These are phyloP conservation scores for Elmis aenea DNA, from an alignment of 2,888 invertebrate genomes.

Conservation along the genomic window DNA sequence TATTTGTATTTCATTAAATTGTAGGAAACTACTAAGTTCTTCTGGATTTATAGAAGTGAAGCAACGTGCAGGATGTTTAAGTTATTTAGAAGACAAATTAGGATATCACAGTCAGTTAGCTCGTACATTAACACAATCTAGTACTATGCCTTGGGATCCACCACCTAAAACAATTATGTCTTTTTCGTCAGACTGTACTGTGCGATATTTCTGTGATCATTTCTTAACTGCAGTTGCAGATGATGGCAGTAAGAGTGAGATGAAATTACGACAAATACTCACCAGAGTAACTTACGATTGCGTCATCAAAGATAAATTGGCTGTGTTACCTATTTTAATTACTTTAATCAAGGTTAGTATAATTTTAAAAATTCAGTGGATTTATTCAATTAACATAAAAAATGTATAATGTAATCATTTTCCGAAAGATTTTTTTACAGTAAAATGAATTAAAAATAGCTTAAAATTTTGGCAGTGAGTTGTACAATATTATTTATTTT, in stretches of 20 bases:
- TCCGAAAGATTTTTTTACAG: constrained; percentile 19
- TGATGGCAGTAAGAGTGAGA: constrained; percentile 46
- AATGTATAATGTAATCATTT: constrained; percentile 9
- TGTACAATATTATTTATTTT: too few relatives aligned
- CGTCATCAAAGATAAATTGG: constrained; percentile 72
- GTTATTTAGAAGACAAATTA: constrained; percentile 79
- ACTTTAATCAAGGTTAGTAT: constrained; percentile 59
- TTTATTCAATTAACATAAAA: constrained; percentile 1
- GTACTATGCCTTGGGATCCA: constrained; percentile 63
- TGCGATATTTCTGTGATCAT: constrained; percentile 65
- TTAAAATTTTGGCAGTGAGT: too few relatives aligned
- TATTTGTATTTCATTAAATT: too few relatives aligned
- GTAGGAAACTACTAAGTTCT: constrained; percentile 60
- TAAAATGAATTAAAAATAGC: constrained; percentile 15
- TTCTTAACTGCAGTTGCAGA: constrained; percentile 48
- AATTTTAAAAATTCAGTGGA: background rate
- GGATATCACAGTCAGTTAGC: constrained; percentile 75
- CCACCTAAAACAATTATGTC: constrained; percentile 63
- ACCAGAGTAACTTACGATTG: constrained; percentile 73
- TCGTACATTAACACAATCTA: constrained; percentile 72
- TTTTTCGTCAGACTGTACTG: constrained; percentile 68
- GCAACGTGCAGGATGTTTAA: constrained; percentile 82
- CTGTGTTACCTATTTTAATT: constrained; percentile 68
- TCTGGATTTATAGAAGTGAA: constrained; percentile 77
- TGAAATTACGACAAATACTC: constrained; percentile 55